phyloP scores from a whole-genome alignment of 2,888 invertebrate genomes.

The Pyrrhosoma nymphula region DNA sequence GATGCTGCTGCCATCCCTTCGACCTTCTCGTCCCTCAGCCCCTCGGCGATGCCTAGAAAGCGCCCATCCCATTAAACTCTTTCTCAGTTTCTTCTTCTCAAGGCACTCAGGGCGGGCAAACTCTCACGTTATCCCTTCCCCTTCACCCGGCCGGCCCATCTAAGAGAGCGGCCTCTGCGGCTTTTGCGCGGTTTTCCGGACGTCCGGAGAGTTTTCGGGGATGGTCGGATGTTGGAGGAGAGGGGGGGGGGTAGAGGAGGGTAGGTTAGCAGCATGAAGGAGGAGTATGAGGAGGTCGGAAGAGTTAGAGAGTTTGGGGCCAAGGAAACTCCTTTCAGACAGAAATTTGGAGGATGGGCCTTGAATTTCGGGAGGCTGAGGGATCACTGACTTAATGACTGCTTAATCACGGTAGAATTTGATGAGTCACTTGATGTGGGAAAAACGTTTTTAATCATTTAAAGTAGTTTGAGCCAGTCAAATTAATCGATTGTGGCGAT shows the following conservation, averaged over 20 bases:
- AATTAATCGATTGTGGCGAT: too few species aligned
- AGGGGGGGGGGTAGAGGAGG: not conserved
- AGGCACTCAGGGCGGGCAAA: constrained; percentile 1
- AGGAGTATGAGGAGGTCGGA: too few species aligned
- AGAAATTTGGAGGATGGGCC: not conserved
- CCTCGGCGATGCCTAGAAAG: not conserved
- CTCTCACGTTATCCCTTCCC: not conserved
- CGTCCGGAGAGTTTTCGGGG: not conserved
- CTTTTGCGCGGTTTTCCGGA: not conserved
- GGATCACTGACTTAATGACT: not conserved
- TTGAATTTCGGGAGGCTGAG: not conserved
- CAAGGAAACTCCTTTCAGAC: not conserved
- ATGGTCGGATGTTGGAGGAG: not conserved
- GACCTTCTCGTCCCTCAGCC: not conserved
- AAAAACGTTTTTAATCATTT: too few species aligned
- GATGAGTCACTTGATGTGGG: too few species aligned
- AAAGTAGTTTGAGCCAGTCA: too few species aligned
- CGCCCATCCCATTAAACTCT: constrained; percentile 24
- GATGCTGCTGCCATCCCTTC: not conserved
- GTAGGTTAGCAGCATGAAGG: not conserved
- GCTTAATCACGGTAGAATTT: not conserved
- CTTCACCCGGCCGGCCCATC: not conserved
- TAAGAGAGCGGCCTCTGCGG: not conserved
- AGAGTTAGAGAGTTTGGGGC: not conserved
- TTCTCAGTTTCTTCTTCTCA: constrained; percentile 16